Conservation (phyloP, 2,797 vertebrate species). For the Argya squamiceps region DNA sequence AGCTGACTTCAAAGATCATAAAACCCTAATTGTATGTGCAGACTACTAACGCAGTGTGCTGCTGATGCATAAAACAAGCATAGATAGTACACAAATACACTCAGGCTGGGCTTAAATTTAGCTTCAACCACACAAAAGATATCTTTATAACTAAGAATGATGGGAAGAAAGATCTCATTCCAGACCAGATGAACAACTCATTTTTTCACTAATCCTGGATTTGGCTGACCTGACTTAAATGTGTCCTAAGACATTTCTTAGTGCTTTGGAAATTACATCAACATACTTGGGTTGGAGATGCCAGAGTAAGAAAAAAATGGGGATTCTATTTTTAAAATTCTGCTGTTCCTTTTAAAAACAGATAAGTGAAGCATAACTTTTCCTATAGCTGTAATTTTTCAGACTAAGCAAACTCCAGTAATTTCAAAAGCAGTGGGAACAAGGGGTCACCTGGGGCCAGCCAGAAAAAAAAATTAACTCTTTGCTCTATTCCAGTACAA, state of each 20-base stretch:
- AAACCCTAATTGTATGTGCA: not conserved
- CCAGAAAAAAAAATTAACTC: not conserved
- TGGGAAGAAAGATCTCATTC: slow-evolving; percentile 57
- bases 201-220: slow-evolving; percentile 62
- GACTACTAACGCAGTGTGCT: not conserved
- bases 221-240: slow-evolving; percentile 65
- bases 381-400: slow-evolving; percentile 49
- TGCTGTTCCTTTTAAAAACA: slow-evolving; percentile 56
- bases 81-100: slow-evolving; percentile 17
- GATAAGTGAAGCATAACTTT: slow-evolving; percentile 32
- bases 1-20: not conserved
- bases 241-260: slow-evolving; percentile 64
- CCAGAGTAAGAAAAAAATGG: not conserved
- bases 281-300: slow-evolving; percentile 47
- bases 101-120: slow-evolving; percentile 41
- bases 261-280: slow-evolving; percentile 68
- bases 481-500: not conserved
- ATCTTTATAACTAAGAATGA: slow-evolving; percentile 53
- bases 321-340: slow-evolving; percentile 60
- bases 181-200: slow-evolving; percentile 50
- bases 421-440: slow-evolving; percentile 58
- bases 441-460: slow-evolving; percentile 30
- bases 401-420: slow-evolving; percentile 43
- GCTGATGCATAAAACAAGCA: not conserved
- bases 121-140: slow-evolving; percentile 42